Evolutionary conservation across 1,140 invertebrate genomes (phyloP), one percentile per base, ranked within the genome.

Genomic region (Holcopasites calliopsidis): DNA sequence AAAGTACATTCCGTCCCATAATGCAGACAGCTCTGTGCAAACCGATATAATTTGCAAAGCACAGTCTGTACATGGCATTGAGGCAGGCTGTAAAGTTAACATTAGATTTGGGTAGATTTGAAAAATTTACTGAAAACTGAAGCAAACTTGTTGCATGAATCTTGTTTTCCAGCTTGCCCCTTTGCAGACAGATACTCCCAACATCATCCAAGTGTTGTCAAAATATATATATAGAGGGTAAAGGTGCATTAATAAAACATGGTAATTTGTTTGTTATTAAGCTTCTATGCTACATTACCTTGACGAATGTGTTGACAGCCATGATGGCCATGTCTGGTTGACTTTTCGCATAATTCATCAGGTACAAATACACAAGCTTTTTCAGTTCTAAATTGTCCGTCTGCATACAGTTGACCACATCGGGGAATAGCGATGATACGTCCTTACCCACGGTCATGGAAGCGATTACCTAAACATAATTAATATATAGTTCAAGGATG

Each of bases 261-360:
- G 72, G 64, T 87, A 65, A 74, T 47, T 33, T 80, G 31, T 69
- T 77, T 38, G 31, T 71, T n/a, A n/a, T n/a, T 62, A 40, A 77
- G 76, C 66, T 76, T 85, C 78, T 83, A 85, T 84, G 80, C 76
- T 87, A 88, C 87, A 83, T 90, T 93, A 98, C 97, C 95, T 99
- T 99, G 57, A 99, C 99, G 94, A 99, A 99, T 28, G 99, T 99
- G 93, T 99, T 99, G 38, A 99, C 99, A 44, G 99, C 99, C 98
- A 99, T 99, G 71, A 99, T 99, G 62, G 99, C 99, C 97, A 99
- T 98, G 90, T 99, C 99, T 11, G 99, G 99, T 91, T 99, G 99
- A 83, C 97, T 99, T 91, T 99, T 99, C 61, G 99, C 99, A 93
- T 99, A 99, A 91, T 99, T 99, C 99, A 99, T 99, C 68, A 99